Conservation (phyloP, 2,888 invertebrate genomes). For the Sinodicranocentrus sp. region DNA sequence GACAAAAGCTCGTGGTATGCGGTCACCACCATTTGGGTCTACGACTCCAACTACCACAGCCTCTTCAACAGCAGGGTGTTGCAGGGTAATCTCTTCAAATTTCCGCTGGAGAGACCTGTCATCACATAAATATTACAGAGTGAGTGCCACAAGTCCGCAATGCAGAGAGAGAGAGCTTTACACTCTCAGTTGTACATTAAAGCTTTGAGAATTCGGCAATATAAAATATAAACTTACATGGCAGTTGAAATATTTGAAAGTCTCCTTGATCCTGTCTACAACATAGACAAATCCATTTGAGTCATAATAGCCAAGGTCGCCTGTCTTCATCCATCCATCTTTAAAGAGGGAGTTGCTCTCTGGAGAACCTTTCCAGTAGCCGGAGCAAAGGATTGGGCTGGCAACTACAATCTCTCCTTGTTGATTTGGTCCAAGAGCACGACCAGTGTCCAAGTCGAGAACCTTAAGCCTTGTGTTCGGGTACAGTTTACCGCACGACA, state of each 20-base stretch:
- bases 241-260: slow-evolving; percentile 75
- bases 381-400: slow-evolving; percentile 73
- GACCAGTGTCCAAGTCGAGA: slow-evolving; percentile 71
- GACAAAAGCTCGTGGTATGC: slow-evolving; percentile 46
- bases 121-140: neutral
- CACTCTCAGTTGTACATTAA: no score
- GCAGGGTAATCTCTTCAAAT: slow-evolving; percentile 73
- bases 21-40: slow-evolving; percentile 70
- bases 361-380: slow-evolving; percentile 72
- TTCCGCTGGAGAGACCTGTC: slow-evolving; percentile 75
- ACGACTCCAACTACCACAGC: slow-evolving; percentile 64
- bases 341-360: slow-evolving; percentile 67
- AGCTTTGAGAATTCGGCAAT: no score
- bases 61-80: slow-evolving; percentile 73
- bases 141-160: slow-evolving; percentile 21
- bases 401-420: slow-evolving; percentile 70
- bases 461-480: slow-evolving; percentile 70
- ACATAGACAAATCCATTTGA: slow-evolving; percentile 73
- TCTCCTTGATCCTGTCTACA: slow-evolving; percentile 75
- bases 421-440: slow-evolving; percentile 67
- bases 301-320: slow-evolving; percentile 75
- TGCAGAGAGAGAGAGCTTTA: slow-evolving; percentile 37
- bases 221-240: slow-evolving; percentile 68
- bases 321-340: slow-evolving; percentile 72
- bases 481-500: slow-evolving; percentile 72